Conservation (phyloP, 2,888 invertebrate genomes). For the Eudemis profundana region DNA sequence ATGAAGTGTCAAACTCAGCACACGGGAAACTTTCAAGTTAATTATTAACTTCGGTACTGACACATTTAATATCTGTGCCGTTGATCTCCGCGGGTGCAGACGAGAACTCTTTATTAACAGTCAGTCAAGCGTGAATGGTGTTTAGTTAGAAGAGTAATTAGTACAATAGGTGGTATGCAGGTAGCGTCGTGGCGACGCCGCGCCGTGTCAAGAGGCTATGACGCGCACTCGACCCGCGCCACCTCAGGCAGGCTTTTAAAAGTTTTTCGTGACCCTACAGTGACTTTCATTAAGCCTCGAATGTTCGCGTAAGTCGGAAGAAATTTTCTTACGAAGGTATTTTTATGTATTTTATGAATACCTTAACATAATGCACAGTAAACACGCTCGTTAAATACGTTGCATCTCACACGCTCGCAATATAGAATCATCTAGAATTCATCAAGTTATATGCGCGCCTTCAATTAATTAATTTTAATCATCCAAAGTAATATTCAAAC, state of each 20-base stretch:
- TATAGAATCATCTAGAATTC: too few relatives aligned
- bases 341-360: not conserved
- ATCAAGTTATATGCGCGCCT: too few relatives aligned
- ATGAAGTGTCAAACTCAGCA: conserved; percentile 73
- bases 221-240: conserved; percentile 73
- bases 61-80: conserved; percentile 72
- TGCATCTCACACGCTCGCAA: too few relatives aligned
- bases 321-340: conserved; percentile 1
- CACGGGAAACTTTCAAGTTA: conserved; percentile 72
- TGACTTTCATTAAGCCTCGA: conserved; percentile 70
- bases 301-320: conserved; percentile 24
- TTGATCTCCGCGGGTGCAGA: conserved; percentile 48
- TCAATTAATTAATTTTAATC: not conserved
- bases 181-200: conserved; percentile 46
- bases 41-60: conserved; percentile 72
- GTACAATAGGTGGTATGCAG: conserved; percentile 35
- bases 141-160: conserved; percentile 36
- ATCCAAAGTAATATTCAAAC: not conserved
- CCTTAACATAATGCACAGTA: not conserved
- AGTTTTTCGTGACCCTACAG: conserved; percentile 71
- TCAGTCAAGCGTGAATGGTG: conserved; percentile 14
- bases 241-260: conserved; percentile 73
- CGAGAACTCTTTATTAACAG: conserved; percentile 20
- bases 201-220: conserved; percentile 76
- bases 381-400: too few relatives aligned